phyloP scores from a whole-genome alignment of 2,113 vertebrate species.

The Carollia perspicillata region DNA sequence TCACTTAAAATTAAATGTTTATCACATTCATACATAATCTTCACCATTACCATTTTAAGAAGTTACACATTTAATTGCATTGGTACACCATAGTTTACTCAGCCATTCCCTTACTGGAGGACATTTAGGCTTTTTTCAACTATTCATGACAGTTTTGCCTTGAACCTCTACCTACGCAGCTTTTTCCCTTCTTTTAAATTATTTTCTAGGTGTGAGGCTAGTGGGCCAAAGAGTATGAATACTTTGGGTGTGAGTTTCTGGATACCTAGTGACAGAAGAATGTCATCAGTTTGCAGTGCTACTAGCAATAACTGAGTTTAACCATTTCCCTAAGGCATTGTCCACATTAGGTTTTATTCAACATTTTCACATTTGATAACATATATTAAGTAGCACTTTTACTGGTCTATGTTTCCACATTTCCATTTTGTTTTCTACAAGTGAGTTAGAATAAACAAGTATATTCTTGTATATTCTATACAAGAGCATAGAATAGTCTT shows the following conservation, averaged over 20 bases:
- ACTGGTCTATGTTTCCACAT: neutral
- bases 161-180: neutral
- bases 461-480: no score
- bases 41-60: neutral
- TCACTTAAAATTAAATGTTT: neutral
- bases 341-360: neutral
- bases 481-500: neutral
- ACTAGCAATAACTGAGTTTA: neutral
- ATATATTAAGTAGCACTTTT: neutral
- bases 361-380: constrained; percentile 1
- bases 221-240: neutral
- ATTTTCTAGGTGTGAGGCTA: neutral
- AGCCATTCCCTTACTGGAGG: neutral
- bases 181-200: neutral
- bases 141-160: neutral
- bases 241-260: neutral
- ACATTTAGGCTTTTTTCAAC: neutral
- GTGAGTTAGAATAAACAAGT: neutral
- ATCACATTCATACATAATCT: neutral
- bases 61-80: neutral
- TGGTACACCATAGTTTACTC: neutral
- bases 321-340: neutral
- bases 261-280: constrained; percentile 3
- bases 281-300: neutral
- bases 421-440: neutral